These are phyloP conservation scores for Prosapia bicincta DNA, from an alignment of 2,888 invertebrate species.

Conservation along the genomic window DNA sequence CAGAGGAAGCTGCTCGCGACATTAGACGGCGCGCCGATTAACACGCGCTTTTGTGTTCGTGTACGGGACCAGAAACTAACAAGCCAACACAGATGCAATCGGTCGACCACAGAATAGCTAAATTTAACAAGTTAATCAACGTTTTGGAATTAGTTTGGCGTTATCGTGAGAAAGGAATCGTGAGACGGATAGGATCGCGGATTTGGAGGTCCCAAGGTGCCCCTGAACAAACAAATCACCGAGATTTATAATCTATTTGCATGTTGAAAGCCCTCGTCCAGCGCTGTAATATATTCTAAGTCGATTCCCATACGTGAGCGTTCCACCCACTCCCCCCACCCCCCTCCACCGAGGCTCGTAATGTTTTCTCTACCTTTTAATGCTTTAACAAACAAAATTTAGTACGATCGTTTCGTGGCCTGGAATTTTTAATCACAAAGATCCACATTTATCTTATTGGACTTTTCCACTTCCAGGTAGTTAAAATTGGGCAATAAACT, in stretches of 20 bases:
- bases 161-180: slow-evolving; percentile 20
- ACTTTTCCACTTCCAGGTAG: not conserved
- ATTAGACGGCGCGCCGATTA: not conserved
- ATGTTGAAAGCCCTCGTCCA: slow-evolving; percentile 31
- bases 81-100: slow-evolving; percentile 14
- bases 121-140: slow-evolving; percentile 27
- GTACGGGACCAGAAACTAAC: not conserved
- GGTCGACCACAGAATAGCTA: slow-evolving; percentile 23
- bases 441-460: not conserved
- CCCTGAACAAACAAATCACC: slow-evolving; percentile 37
- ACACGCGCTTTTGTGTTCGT: not conserved
- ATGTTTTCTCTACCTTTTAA: not conserved
- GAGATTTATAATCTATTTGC: slow-evolving; percentile 42
- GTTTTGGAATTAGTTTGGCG: slow-evolving; percentile 13
- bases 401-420: not conserved
- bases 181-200: slow-evolving; percentile 19
- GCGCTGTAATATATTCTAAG: slow-evolving; percentile 24
- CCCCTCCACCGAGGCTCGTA: not conserved
- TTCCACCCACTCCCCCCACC: not conserved
- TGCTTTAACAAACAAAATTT: slow-evolving; percentile 5
- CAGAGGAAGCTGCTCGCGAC: not conserved
- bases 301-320: slow-evolving; percentile 2
- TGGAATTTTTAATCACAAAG: not conserved
- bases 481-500: not conserved
- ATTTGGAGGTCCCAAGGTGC: slow-evolving; percentile 19